These are phyloP conservation scores for Tautogolabrus adspersus DNA, from an alignment of 2,113 vertebrate genomes.

Conservation along the genomic window DNA sequence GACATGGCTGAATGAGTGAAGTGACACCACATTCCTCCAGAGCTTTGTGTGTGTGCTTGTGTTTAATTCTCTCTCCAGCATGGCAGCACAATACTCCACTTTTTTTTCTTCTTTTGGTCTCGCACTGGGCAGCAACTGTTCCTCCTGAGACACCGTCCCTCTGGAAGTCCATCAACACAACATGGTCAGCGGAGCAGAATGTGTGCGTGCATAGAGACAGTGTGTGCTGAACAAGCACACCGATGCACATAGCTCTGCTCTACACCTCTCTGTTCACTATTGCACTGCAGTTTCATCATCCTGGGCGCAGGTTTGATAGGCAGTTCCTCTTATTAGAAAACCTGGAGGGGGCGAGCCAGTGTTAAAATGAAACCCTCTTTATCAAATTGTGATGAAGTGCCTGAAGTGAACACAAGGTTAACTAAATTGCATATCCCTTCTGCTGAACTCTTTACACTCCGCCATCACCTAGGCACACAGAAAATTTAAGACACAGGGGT, in stretches of 20 bases:
- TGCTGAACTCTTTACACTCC: constrained; percentile 59
- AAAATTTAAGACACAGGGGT: constrained; percentile 60
- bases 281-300: constrained; percentile 84
- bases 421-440: constrained; percentile 73
- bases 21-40: constrained; percentile 60
- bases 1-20: constrained; percentile 67
- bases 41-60: constrained; percentile 30
- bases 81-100: constrained; percentile 35
- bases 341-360: constrained; percentile 63
- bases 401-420: constrained; percentile 77
- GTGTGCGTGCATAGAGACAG: constrained; percentile 28
- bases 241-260: constrained; percentile 45
- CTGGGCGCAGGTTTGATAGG: constrained; percentile 78
- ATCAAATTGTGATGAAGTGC: constrained; percentile 75
- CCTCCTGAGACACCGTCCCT: constrained; percentile 59
- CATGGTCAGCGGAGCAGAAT: constrained; percentile 70
- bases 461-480: constrained; percentile 42
- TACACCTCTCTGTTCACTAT: constrained; percentile 60
- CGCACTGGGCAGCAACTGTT: constrained; percentile 31
- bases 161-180: constrained; percentile 69
- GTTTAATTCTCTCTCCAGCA: constrained; percentile 55
- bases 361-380: constrained; percentile 74
- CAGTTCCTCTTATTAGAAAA: constrained; percentile 80
- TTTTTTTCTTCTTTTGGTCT: constrained; percentile 18
- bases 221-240: constrained; percentile 76